Percentiles rank a stretch among this genome's conserved stretches.
phyloP scores from a whole-genome alignment of 2,113 vertebrate species.

The Cardinalis cardinalis region DNA sequence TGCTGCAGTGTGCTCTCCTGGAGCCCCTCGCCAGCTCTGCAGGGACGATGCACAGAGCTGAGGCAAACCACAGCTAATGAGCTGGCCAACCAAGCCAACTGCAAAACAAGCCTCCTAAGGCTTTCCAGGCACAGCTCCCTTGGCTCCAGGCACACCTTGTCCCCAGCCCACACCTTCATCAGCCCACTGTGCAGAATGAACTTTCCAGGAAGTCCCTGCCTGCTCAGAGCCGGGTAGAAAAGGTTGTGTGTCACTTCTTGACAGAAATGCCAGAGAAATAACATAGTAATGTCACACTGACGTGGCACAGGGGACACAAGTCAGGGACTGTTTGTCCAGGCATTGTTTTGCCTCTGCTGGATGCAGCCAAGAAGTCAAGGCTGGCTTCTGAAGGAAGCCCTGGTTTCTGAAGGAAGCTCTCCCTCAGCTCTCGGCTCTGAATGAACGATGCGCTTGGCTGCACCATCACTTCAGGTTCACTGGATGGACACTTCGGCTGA shows the following conservation, averaged over 20 bases:
- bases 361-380: neutral
- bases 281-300: neutral
- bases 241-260: neutral
- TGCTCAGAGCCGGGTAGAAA: neutral
- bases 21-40: fast-evolving
- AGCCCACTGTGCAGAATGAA: neutral
- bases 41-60: fast-evolving
- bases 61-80: neutral
- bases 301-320: neutral
- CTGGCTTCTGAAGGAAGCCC: neutral
- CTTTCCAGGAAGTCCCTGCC: neutral
- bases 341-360: neutral
- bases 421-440: neutral
- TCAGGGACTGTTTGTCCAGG: neutral
- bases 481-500: neutral
- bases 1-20: neutral
- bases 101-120: neutral
- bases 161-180: neutral
- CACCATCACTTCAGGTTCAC: fast-evolving
- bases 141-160: neutral
- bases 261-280: neutral
- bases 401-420: neutral
- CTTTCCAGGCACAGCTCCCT: neutral
- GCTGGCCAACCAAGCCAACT: neutral
- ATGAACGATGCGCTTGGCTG: fast-evolving